Conservation (phyloP, 2,888 invertebrate species). For the Pinctada fucata region DNA sequence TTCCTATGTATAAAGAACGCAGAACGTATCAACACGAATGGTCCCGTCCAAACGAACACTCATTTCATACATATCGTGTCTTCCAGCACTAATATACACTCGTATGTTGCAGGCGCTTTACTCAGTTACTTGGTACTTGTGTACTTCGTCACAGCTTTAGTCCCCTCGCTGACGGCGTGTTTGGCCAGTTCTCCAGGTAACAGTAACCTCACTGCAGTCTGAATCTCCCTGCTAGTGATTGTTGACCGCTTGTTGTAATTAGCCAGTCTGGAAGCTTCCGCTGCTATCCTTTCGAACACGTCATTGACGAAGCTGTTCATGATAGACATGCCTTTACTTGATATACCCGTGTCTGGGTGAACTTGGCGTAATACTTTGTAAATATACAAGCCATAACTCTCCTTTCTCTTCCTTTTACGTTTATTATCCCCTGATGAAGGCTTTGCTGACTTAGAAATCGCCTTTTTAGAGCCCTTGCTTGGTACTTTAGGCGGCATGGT, state of each 20-base stretch:
- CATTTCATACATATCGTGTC: too few species aligned
- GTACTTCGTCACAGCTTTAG: slow-evolving; percentile 68
- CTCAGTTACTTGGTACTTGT: too few species aligned
- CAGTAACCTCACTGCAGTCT: slow-evolving; percentile 83
- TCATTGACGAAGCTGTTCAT: slow-evolving; percentile 73
- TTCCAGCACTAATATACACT: too few species aligned
- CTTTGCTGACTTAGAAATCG: too few species aligned
- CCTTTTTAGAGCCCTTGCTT: too few species aligned
- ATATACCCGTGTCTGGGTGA: slow-evolving; percentile 71
- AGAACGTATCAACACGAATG: too few species aligned
- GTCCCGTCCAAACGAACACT: too few species aligned
- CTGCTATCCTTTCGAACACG: slow-evolving; percentile 71
- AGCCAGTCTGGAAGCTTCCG: slow-evolving; percentile 66
- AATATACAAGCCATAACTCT: slow-evolving; percentile 52
- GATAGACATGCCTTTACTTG: slow-evolving; percentile 52
- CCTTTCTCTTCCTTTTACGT: too few species aligned
- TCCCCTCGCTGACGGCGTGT: slow-evolving; percentile 80
- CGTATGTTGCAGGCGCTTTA: too few species aligned
- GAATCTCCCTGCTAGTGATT: slow-evolving; percentile 84
- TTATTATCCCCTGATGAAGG: too few species aligned
- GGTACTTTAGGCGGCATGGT: too few species aligned
- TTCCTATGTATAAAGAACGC: too few species aligned
- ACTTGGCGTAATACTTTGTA: slow-evolving; percentile 71
- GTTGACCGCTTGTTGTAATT: slow-evolving; percentile 65
- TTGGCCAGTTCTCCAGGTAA: slow-evolving; percentile 86